These are phyloP conservation scores for Minunthozetes semirufus DNA, from an alignment of 2,888 invertebrate species.

Conservation along the genomic window DNA sequence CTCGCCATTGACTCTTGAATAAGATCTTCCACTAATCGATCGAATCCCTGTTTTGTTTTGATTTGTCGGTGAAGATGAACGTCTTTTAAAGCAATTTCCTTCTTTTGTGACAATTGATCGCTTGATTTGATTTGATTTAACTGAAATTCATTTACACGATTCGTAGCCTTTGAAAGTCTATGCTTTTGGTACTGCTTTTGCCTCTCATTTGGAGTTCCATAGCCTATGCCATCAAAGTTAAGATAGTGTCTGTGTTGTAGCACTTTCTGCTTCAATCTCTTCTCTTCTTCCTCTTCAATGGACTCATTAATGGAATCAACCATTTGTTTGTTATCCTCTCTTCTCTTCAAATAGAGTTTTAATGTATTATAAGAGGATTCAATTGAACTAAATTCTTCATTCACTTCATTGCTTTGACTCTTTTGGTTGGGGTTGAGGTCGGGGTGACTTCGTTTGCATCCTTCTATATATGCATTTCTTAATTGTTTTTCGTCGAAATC, in stretches of 20 bases:
- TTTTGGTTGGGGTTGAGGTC: slow-evolving; percentile 59
- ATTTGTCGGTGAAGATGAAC: slow-evolving; percentile 48
- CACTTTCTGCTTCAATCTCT: slow-evolving; percentile 62
- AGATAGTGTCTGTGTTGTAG: slow-evolving; percentile 82
- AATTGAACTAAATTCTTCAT: slow-evolving; percentile 61
- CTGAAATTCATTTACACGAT: slow-evolving; percentile 58
- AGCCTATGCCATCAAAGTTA: slow-evolving; percentile 68
- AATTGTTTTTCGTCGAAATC: slow-evolving; percentile 66
- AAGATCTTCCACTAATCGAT: slow-evolving; percentile 79
- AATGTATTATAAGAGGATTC: slow-evolving; percentile 68
- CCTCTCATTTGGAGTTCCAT: slow-evolving; percentile 69
- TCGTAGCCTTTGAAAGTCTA: slow-evolving; percentile 62
- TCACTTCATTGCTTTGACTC: slow-evolving; percentile 51
- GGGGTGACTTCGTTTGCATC: slow-evolving; percentile 76
- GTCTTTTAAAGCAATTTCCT: slow-evolving; percentile 58
- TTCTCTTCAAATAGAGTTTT: slow-evolving; percentile 60
- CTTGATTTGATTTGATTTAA: slow-evolving; percentile 48
- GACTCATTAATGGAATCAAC: neutral
- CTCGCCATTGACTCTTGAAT: slow-evolving; percentile 84
- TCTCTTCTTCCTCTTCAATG: neutral
- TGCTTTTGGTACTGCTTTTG: slow-evolving; percentile 67
- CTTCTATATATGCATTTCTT: slow-evolving; percentile 62
- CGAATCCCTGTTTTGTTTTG: slow-evolving; percentile 61
- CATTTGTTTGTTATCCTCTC: neutral
- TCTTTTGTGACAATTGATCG: slow-evolving; percentile 50